phyloP scores from a whole-genome alignment of 1,140 invertebrate species.

The Microvelia longipes region DNA sequence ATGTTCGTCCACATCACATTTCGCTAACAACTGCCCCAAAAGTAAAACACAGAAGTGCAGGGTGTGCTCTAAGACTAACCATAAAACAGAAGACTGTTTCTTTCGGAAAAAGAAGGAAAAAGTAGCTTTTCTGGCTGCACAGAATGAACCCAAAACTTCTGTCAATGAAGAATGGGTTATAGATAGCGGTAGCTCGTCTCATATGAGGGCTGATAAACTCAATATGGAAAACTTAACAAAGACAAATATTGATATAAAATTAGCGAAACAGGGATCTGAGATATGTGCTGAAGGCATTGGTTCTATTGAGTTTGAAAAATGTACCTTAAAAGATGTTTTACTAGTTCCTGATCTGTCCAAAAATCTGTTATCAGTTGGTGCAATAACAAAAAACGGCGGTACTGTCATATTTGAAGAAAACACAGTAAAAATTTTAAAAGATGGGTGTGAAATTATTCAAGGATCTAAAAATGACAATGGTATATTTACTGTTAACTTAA shows the following conservation, averaged over 20 bases:
- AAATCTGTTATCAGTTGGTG: neutral
- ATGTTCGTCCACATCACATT: no score
- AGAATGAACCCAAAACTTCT: no score
- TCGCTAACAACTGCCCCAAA: no score
- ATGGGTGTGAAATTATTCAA: neutral
- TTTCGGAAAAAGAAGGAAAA: no score
- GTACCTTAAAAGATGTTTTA: neutral
- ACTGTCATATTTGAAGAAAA: neutral
- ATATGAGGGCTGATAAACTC: neutral
- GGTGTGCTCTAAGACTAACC: no score
- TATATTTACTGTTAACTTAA: neutral
- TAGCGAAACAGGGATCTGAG: neutral
- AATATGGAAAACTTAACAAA: neutral
- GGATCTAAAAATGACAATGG: neutral
- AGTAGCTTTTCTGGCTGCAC: no score
- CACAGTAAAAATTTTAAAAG: neutral
- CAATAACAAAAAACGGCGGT: neutral
- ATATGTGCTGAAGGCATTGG: neutral
- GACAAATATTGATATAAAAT: neutral
- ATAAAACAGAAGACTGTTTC: no score
- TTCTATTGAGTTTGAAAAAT: neutral
- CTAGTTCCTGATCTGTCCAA: neutral
- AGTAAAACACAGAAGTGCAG: no score
- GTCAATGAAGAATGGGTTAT: neutral
- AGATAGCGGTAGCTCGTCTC: neutral